Conservation (phyloP, 2,113 vertebrate genomes). For the Pseudorectes ferrugineus region DNA sequence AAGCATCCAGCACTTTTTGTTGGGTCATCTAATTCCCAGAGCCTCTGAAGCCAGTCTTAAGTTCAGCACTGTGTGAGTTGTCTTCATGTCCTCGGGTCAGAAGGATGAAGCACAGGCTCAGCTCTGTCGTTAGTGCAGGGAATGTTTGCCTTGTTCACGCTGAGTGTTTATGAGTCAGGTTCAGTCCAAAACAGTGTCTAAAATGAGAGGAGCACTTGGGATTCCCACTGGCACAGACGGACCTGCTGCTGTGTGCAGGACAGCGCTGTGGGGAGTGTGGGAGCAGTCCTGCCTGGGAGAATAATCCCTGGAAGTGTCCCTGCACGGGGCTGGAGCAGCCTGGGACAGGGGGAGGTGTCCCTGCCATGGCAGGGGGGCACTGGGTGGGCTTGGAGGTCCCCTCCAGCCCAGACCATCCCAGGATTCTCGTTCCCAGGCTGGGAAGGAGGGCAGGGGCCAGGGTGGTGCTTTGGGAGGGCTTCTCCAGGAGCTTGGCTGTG, state of each 20-base stretch:
- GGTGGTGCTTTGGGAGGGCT: too few relatives aligned
- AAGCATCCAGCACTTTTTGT: neutral
- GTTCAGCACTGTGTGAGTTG: neutral
- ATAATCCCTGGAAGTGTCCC: neutral
- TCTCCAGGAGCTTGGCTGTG: neutral
- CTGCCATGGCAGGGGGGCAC: neutral
- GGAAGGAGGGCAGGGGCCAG: fast-evolving
- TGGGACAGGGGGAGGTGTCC: neutral
- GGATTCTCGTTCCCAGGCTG: fast-evolving
- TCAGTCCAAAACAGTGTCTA: neutral
- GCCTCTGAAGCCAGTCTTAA: neutral
- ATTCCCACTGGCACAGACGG: neutral
- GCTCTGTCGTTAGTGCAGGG: fast-evolving
- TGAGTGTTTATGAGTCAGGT: fast-evolving
- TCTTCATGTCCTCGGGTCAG: fast-evolving
- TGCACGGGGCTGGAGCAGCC: neutral
- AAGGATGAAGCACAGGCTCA: neutral
- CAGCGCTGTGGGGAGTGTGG: neutral
- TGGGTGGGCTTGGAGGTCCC: fast-evolving
- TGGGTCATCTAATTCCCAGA: neutral
- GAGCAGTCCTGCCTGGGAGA: neutral
- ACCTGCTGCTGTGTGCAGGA: neutral
- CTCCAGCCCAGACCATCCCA: neutral
- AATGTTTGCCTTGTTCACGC: fast-evolving
- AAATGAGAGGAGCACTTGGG: neutral